These are phyloP conservation scores for cattle (Bos taurus) DNA, from an alignment of 2,113 vertebrate genomes.

Conservation along the genomic window DNA sequence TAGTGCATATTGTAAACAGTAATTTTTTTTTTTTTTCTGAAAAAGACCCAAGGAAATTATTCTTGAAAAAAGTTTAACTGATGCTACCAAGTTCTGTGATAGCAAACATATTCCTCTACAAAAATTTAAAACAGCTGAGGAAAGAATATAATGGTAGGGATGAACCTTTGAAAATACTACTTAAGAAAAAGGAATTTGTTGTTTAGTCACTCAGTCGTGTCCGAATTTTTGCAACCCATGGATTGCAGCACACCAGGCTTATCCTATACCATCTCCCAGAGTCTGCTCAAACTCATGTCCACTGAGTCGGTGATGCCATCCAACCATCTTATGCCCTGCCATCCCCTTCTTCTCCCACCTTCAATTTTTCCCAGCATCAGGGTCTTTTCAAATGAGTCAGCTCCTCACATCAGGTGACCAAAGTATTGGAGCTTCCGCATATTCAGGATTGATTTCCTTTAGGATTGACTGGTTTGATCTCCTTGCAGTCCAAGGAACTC, in stretches of 20 bases:
- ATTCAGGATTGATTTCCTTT: neutral
- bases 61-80: neutral
- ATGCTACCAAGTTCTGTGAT: neutral
- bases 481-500: neutral
- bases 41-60: neutral
- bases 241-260: neutral
- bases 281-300: neutral
- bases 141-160: neutral
- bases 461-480: neutral
- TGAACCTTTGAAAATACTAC: neutral
- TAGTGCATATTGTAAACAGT: neutral
- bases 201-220: neutral
- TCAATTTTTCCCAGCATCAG: neutral
- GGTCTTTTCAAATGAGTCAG: neutral
- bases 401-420: neutral
- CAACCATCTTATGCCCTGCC: neutral
- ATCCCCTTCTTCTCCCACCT: neutral
- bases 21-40: neutral
- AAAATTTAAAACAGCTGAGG: neutral
- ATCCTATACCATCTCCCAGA: neutral
- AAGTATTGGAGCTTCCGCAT: neutral
- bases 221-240: rapidly evolving
- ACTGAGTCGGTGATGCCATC: neutral
- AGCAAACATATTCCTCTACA: neutral
- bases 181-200: neutral